phyloP scores from a whole-genome alignment of 2,113 vertebrate genomes.

The Hemichromis elongatus region DNA sequence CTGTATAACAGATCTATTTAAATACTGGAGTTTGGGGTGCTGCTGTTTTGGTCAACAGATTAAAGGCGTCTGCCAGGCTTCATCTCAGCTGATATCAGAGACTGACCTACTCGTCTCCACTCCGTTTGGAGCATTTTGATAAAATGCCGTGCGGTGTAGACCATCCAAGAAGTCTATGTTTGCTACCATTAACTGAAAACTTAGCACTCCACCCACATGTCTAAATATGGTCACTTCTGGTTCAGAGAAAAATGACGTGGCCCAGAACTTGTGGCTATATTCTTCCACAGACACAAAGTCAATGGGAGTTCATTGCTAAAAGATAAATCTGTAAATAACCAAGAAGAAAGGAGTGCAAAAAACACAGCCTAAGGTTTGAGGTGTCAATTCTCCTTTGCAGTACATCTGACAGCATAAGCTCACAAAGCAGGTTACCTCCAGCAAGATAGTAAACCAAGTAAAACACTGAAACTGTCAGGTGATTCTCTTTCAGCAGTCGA shows the following conservation, averaged over 20 bases:
- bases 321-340: background rate
- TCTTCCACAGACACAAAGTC: background rate
- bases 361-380: background rate
- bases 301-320: background rate
- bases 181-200: background rate
- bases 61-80: background rate
- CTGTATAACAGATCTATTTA: background rate
- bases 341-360: background rate
- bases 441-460: background rate
- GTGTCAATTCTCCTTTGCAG: background rate
- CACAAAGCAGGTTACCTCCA: background rate
- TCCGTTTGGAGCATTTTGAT: background rate
- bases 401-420: background rate
- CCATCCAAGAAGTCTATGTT: background rate
- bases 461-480: background rate
- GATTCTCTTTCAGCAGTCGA: background rate
- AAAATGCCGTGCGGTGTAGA: fast-evolving
- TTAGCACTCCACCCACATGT: background rate
- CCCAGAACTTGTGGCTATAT: background rate
- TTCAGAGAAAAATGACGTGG: background rate
- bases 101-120: background rate
- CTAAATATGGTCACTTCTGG: background rate
- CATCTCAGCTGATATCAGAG: background rate
- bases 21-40: background rate
- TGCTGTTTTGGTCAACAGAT: background rate